Evolutionary conservation across 2,888 invertebrate species (phyloP), one percentile per base, ranked within the genome.

Genomic region (Eudasyphora cyanicolor): DNA sequence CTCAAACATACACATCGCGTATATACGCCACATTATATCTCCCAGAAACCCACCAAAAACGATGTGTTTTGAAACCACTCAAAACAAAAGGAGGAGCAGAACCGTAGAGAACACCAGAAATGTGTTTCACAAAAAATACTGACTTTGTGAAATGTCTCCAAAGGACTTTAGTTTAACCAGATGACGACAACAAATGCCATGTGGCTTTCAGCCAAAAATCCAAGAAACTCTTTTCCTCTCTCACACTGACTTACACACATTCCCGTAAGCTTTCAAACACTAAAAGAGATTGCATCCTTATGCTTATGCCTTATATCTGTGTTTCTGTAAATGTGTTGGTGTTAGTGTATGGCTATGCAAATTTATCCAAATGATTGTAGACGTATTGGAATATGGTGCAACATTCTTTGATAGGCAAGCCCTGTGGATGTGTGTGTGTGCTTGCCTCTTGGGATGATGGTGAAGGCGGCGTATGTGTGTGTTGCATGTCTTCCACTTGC

Each of bases 171-270:
- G 81, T 84, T 81, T 76, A 81, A 81, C 81, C 84, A 78, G 85
- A 79, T 82, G 84, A 84, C 84, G 86, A 85, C 83, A 84, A 82
- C 76, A 85, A 85, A 85, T 86, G 80, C 81, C 82, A 82, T 85
- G 86, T 82, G 86, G 85, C 85, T 85, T 84, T 70, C 57, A 69
- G 85, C 83, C 83, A 85, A 82, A 82, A 82, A 54, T 42, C 32
- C 7, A 35, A 70, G 35, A 21, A 27, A 27, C 7, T 45, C 10
- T 3, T 2, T 21, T 35, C 35, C 5, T 35, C 10, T 2, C 21
- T 8, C 6, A 51, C 51, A 60, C 5, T 35, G 2, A 1, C 21
- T 8, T 2, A 51, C 51, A 60, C 21, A 42, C 27, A n/a, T n/a
- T n/a, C n/a, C n/a, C n/a, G n/a, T n/a, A n/a, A n/a, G n/a, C n/a